These are phyloP conservation scores for Condylura cristata DNA, from an alignment of 2,113 vertebrate genomes.

Conservation along the genomic window DNA sequence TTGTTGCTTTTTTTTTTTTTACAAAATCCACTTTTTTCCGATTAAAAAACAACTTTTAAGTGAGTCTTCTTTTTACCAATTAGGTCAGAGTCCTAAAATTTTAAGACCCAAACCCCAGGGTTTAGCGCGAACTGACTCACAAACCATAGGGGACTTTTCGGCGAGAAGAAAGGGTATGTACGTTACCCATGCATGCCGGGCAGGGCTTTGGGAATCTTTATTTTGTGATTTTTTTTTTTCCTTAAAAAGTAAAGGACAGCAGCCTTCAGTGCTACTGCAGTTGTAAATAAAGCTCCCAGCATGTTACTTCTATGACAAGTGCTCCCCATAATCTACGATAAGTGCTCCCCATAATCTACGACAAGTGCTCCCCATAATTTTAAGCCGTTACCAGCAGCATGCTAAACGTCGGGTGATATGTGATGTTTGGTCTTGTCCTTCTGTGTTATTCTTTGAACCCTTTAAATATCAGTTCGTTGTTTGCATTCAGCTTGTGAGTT, in stretches of 20 bases:
- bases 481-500: constrained; percentile 47
- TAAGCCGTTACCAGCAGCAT: constrained; percentile 7
- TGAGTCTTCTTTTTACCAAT: constrained; percentile 98
- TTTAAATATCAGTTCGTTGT: not conserved
- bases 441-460: not conserved
- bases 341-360: constrained; percentile 63
- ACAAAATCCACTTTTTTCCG: constrained; percentile 79
- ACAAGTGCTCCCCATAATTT: constrained; percentile 31
- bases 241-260: constrained; percentile 35
- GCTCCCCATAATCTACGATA: constrained; percentile 66
- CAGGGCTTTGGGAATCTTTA: constrained; percentile 79
- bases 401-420: not conserved
- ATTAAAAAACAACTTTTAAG: constrained; percentile 90
- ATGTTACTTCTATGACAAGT: constrained; percentile 51
- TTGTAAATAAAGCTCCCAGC: constrained; percentile 59
- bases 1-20: constrained; percentile 74
- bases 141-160: constrained; percentile 99
- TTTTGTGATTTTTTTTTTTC: constrained; percentile 57
- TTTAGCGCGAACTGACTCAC: constrained; percentile 99
- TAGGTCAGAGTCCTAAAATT: constrained; percentile 99
- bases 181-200: constrained; percentile 86
- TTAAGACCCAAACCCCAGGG: constrained; percentile 98
- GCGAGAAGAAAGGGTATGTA: constrained; percentile 99
- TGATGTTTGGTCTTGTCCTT: not conserved
- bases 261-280: constrained; percentile 43